Base-by-base conservation (phyloP, 2,888 invertebrate genomes). In the Pachymerium ferrugineum region DNA sequence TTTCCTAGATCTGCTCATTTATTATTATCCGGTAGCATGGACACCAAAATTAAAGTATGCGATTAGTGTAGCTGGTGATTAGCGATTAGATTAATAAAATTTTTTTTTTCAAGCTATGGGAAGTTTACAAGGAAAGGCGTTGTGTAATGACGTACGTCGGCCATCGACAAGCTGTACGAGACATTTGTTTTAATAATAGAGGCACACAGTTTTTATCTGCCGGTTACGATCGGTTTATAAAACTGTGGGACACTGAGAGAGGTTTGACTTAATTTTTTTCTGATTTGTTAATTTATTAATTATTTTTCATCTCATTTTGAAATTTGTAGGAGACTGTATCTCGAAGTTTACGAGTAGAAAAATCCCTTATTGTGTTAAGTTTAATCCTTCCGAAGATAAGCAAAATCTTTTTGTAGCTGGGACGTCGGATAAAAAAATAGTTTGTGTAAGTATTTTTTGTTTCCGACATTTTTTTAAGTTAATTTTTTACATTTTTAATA, bases 191-290 rank as follows among this genome's bases (percentile, higher is more conserved):
- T 84, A 97, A 97, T 82, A 97, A 97, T 81, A 87, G 87, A 47
- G 99, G 99, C 0, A 89, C 89, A 47, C 89, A 93, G 80, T 99
- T 99, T 83, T 84, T 99, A 2, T 97, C 97, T 0, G 97, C 97
- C 54, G 91, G 89, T 0, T 98, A 97, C 84, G 97, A 97, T 85
- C 89, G 97, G 73, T 97, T 93, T 81, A 94, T 98, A 74, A 99
- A 99, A 84, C 85, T 99, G 62, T 99, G 99, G 99, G 98, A 99
- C 83, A 98, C 98, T 0, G 99, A 99, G 85, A 94, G 93, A 0
- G 98, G 98, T 68, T 88, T 88, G 78, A 93, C 92, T 25, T 25
- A 10, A 10, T 22, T 28, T n/a, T 62, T 22, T 28, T 12, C 16
- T 12, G 38, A 38, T 38, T n/a, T n/a, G 3, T 38, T 14, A 38